Base-by-base conservation (phyloP, 1,140 invertebrate genomes). In the Bacillus rossius region DNA sequence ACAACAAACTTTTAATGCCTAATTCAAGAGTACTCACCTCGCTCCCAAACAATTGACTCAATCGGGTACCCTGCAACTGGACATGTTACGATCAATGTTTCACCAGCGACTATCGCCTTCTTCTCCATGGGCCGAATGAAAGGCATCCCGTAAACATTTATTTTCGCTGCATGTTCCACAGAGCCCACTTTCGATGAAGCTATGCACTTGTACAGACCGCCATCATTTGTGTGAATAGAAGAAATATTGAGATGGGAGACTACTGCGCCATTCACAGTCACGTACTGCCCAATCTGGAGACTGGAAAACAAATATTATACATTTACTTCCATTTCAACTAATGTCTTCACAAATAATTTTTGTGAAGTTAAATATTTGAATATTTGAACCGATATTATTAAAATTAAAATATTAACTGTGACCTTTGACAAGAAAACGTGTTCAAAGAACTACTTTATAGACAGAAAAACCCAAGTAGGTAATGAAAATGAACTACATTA, bases 21-120 rank as follows among this genome's bases (percentile, higher is more conserved):
- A n/a, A n/a, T n/a, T n/a, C n/a, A n/a, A n/a, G n/a, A 14, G 16
- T 19, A 38, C 55, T 17, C 65, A 82, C 79, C 92, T 76, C 92
- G 84, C 75, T 95, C 93, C 94, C 95, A 98, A 13, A 89, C 87
- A 64, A 97, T 93, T 40, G 87, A 88, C 64, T 94, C 89, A 63
- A 97, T 92, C 3, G 95, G 95, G 73, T 95, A 93, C 54, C 95
- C 95, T 63, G 93, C 92, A 13, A 96, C 93, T 8, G 94, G 92
- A 70, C 94, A 97, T 59, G 91, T 89, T 0, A 95, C 88, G 53
- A 91, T 81, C 56, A 96, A 79, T 13, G 84, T 91, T 70, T 95
- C 91, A 59, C 93, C 93, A 41, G 94, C 93, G 7, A 96, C 94
- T 41, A 96, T 94, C 22, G 92, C 90, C 68, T 94, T 88, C 73